Conservation (phyloP, 2,888 invertebrate species). For the Polydrusus pterygomalis region DNA sequence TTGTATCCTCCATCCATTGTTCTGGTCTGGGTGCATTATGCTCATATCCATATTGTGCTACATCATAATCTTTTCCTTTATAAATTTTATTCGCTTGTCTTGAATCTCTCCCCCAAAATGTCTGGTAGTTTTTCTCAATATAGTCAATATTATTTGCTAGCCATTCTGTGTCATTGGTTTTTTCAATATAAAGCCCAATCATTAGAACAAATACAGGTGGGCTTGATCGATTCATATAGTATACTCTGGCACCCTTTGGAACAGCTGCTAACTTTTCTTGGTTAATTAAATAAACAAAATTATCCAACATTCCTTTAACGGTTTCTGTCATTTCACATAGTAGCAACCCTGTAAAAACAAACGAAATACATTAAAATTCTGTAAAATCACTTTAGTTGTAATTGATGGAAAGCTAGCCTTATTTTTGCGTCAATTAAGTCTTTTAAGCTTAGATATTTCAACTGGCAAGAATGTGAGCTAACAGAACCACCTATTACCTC, state of each 20-base stretch:
- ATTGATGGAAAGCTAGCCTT: no score
- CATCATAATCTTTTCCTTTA: no score
- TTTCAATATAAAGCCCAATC: neutral
- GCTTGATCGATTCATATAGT: neutral
- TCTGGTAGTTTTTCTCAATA: conserved; percentile 63
- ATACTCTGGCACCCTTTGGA: neutral
- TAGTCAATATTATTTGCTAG: neutral
- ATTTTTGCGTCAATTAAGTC: no score
- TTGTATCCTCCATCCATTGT: no score
- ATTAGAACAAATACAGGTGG: neutral
- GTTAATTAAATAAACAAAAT: neutral
- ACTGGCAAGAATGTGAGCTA: no score
- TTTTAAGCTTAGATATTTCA: neutral
- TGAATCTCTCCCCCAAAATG: neutral
- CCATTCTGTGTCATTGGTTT: neutral
- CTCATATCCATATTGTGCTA: no score
- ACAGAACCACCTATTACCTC: no score
- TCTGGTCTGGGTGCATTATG: no score
- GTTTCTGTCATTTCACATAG: neutral
- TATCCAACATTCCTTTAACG: neutral
- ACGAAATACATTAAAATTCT: neutral
- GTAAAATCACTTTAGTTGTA: no score
- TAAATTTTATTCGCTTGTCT: neutral
- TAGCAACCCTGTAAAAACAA: neutral
- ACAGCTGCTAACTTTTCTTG: neutral